Evolutionary conservation across 2,113 vertebrate species (phyloP).

Genomic region (Channa maculata): DNA sequence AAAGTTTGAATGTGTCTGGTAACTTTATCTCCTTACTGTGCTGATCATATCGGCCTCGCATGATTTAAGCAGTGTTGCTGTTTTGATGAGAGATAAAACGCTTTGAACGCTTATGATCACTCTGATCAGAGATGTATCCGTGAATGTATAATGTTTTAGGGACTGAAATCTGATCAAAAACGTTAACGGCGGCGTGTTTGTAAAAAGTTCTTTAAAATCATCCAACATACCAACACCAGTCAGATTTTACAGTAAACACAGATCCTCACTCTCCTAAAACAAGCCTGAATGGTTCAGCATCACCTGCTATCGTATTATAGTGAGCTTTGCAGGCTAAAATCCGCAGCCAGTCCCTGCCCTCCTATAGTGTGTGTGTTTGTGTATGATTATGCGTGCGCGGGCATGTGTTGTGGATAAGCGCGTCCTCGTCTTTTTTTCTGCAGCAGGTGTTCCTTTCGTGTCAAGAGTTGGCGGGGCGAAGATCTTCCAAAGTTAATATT

Average conservation of each 20-base stretch:
- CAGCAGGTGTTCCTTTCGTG: slow-evolving; percentile 82
- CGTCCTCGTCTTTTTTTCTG: slow-evolving; percentile 25
- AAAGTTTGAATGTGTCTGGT: too few relatives aligned
- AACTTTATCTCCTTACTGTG: too few relatives aligned
- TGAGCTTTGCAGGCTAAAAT: neutral
- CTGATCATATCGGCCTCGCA: too few relatives aligned
- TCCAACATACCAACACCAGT: neutral
- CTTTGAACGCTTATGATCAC: too few relatives aligned
- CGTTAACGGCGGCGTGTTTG: too few relatives aligned
- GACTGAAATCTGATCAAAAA: too few relatives aligned
- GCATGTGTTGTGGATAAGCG: neutral
- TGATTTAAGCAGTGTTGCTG: too few relatives aligned
- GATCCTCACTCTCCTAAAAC: slow-evolving; percentile 7
- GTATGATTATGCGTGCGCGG: slow-evolving; percentile 10
- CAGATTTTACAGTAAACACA: slow-evolving; percentile 40
- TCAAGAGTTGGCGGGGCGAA: slow-evolving; percentile 66
- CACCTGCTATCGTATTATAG: slow-evolving; percentile 42
- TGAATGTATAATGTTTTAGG: too few relatives aligned
- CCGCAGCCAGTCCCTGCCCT: too few relatives aligned
- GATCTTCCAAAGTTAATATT: slow-evolving; percentile 86
- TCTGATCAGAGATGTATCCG: too few relatives aligned
- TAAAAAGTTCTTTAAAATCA: too few relatives aligned
- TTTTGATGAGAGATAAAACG: too few relatives aligned
- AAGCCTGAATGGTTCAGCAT: slow-evolving; percentile 20
- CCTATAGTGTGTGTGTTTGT: neutral